Evolutionary conservation across 2,113 vertebrate species (phyloP), one percentile per base, ranked within the genome.

Genomic region (Jaculus jaculus): DNA sequence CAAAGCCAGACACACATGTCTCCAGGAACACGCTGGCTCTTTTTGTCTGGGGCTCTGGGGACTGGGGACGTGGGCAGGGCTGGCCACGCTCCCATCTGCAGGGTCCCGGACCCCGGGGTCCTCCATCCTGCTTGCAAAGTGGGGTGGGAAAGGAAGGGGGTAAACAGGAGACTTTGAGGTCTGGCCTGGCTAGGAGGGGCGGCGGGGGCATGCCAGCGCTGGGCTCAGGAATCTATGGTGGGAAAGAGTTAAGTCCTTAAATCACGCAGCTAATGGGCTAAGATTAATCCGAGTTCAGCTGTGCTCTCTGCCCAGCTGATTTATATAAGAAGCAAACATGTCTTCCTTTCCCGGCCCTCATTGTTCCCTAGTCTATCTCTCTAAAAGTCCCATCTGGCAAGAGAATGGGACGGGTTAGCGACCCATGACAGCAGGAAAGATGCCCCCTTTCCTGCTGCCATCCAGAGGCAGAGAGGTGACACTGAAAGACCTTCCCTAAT

Each of bases 31-130:
- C 87, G 96, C 98, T 97, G 97, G 81, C 96, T 96, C 94, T 97
- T 98, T 98, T 98, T 98, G 98, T 98, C 96, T 97, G 97, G 72
- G 96, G 92, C 96, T 96, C 97, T 65, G 3, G n/a, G 96, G 96
- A 96, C 81, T 93, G 86, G 96, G 87, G 92, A 65, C n/a, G 2
- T 0, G 83, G 90, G 89, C 24, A 26, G 92, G 93, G 94, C 18
- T 42, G 20, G 86, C 75, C 91, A 87, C 7, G 32, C 81, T 96
- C 89, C 92, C 96, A 92, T 90, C 91, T 91, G 82, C 79, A 54
- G 78, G 77, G 84, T 91, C 90, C 72, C 0, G 81, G 75, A 91
- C 34, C 63, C 82, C 5, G 42, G 86, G 1, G n/a, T 73, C 90
- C 80, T 71, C 47, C 8, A 5, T 73, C 47, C 32, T 0, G 2